Evolutionary conservation across 2,888 invertebrate genomes (phyloP).

Genomic region (Drosophila dives): DNA sequence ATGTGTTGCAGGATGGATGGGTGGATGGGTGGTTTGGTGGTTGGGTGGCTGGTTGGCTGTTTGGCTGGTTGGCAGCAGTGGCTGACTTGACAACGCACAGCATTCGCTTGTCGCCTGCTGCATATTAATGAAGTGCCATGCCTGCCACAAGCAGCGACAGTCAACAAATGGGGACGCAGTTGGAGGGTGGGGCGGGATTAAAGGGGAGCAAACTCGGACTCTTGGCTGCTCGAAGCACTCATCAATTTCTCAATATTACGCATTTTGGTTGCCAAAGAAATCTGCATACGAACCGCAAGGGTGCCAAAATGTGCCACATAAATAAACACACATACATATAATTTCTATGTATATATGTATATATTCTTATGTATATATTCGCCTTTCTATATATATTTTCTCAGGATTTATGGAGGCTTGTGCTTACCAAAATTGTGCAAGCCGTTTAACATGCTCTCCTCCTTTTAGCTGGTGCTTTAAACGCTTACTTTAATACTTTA

Average conservation of each 20-base stretch:
- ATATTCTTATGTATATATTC: not conserved
- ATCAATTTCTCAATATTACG: slow-evolving; percentile 78
- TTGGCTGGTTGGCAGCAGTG: slow-evolving; percentile 18
- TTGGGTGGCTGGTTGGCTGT: slow-evolving; percentile 5
- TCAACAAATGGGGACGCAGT: not conserved
- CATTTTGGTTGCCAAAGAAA: slow-evolving; percentile 55
- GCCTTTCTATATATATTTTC: slow-evolving; percentile 3
- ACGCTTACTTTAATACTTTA: slow-evolving; percentile 18
- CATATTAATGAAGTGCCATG: slow-evolving; percentile 75
- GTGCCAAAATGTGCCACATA: slow-evolving; percentile 18
- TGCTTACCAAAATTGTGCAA: slow-evolving; percentile 67
- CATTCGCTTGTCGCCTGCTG: slow-evolving; percentile 70
- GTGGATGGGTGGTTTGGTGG: slow-evolving; percentile 4
- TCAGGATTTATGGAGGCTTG: slow-evolving; percentile 21
- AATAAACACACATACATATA: slow-evolving; percentile 11
- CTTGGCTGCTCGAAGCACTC: slow-evolving; percentile 38
- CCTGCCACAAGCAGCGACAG: slow-evolving; percentile 38
- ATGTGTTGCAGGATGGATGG: slow-evolving; percentile 11
- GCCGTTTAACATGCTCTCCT: slow-evolving; percentile 63
- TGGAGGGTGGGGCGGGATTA: not conserved
- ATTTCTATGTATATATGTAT: slow-evolving; percentile 11
- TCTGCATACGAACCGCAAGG: slow-evolving; percentile 66
- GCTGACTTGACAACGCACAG: slow-evolving; percentile 57
- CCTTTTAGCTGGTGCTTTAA: slow-evolving; percentile 26
- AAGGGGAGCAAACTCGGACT: not conserved